A percentile compares a stretch with the other conserved stretches of the same genome.
These are phyloP conservation scores for Germaria angustata DNA, from an alignment of 2,888 invertebrate species.

Conservation along the genomic window DNA sequence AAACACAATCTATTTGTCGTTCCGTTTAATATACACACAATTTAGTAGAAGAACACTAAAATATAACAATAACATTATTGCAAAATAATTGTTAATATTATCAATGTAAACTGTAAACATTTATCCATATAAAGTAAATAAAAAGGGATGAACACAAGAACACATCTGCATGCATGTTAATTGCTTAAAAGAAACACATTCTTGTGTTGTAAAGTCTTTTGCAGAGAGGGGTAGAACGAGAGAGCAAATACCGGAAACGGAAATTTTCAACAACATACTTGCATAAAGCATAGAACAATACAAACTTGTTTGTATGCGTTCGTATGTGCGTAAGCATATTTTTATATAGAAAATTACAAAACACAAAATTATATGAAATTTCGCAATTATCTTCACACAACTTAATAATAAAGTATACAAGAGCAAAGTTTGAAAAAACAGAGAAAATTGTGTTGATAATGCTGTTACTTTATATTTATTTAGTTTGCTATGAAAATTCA, in stretches of 20 bases:
- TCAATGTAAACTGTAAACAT: constrained; percentile 55
- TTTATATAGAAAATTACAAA: constrained; percentile 9
- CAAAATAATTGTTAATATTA: constrained; percentile 63
- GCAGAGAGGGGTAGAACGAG: background rate
- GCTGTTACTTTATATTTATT: constrained; percentile 36
- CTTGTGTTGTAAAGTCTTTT: background rate
- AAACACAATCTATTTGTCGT: background rate
- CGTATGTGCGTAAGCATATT: constrained; percentile 12
- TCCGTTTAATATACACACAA: background rate
- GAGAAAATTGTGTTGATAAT: constrained; percentile 31
- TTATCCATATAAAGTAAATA: background rate
- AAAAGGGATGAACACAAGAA: background rate
- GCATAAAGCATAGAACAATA: background rate
- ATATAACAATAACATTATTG: constrained; percentile 47
- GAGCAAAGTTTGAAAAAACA: background rate
- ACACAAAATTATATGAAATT: constrained; percentile 21
- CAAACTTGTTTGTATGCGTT: background rate
- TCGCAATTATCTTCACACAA: constrained; percentile 46
- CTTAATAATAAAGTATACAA: constrained; percentile 39
- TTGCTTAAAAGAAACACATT: background rate
- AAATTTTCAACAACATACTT: constrained; percentile 38
- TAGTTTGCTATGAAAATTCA: constrained; percentile 35
- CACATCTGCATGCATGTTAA: background rate
- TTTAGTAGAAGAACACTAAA: no score
- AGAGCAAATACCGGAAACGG: constrained; percentile 51